Percentiles rank a stretch among this genome's conserved stretches.
These are phyloP conservation scores for Podarcis lilfordi DNA, from an alignment of 2,797 vertebrate species.

Conservation along the genomic window DNA sequence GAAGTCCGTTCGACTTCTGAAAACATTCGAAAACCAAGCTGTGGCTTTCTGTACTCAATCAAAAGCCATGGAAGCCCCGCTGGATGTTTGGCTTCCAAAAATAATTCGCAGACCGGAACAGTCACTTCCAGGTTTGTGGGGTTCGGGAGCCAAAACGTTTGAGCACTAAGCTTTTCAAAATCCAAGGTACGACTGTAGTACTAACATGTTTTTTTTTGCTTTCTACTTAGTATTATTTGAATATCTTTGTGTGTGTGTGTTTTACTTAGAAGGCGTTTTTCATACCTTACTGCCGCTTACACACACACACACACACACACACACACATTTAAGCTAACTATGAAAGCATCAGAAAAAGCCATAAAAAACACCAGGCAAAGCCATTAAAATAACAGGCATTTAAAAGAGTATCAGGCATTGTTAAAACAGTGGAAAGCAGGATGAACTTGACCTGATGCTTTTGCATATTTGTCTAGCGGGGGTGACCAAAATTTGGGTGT, in stretches of 20 bases:
- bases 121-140: too few species aligned
- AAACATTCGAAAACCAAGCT: too few species aligned
- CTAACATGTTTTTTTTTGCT: neutral
- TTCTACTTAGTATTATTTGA: neutral
- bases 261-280: neutral
- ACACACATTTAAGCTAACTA: neutral
- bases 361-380: neutral
- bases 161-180: too few species aligned
- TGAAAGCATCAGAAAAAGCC: neutral
- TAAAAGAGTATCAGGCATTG: neutral
- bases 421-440: neutral
- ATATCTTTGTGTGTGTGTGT: too few species aligned
- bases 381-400: neutral
- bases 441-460: neutral
- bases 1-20: too few species aligned
- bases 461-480: neutral
- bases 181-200: too few species aligned
- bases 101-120: too few species aligned
- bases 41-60: too few species aligned
- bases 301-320: too few species aligned
- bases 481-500: neutral
- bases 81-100: too few species aligned
- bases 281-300: neutral
- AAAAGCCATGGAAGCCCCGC: too few species aligned
- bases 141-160: too few species aligned